Base-by-base conservation (phyloP, 92 coral and sea anemone species). In the Epizoanthus rinbou region DNA sequence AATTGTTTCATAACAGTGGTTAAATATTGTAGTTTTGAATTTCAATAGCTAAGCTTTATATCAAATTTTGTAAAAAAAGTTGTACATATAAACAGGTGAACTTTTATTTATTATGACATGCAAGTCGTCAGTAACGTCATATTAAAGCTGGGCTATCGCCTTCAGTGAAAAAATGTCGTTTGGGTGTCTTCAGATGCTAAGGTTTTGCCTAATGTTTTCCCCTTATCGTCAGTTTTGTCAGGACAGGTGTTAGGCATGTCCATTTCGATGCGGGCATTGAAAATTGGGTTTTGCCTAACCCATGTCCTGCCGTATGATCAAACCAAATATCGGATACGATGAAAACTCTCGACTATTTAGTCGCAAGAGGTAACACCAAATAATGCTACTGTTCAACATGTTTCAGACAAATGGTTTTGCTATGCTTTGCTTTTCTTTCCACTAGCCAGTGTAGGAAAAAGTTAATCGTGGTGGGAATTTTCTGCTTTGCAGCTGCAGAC, bases 41-140 rank as follows among this genome's bases (percentile, higher is more conserved):
- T 50, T 78, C 43, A 47, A 73, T 47, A 73, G 58, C 62, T 47
- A 73, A 47, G 58, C 14, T 78, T 76, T 78, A 63, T 78, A 63
- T 62, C 13, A 78, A 75, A 71, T 62, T 78, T 78, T 78, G 71
- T 78, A 74, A 52, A 74, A 76, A 62, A 78, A 78, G 64, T 37
- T 78, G 82, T 78, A 78, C 6, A 78, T 78, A 75, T 53, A 17
- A 78, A 56, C 50, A 78, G 62, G 71, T 45, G 22, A 76, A 76
- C 81, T 33, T 18, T 19, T 78, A 78, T 78, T 78, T 78, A 78
- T 78, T 78, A 74, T 45, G 65, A 62, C 58, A 78, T 63, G 37
- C 82, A 41, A 75, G 82, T 78, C 10, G 57, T 37, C 43, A 6
- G 43, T 62, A 62, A 57, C 45, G 37, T 21, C 64, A 56, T 47